A percentile compares a stretch with the other conserved stretches of the same genome.
Evolutionary conservation across 2,888 invertebrate genomes (phyloP).

Genomic region (Cosmorhoe ocellata): DNA sequence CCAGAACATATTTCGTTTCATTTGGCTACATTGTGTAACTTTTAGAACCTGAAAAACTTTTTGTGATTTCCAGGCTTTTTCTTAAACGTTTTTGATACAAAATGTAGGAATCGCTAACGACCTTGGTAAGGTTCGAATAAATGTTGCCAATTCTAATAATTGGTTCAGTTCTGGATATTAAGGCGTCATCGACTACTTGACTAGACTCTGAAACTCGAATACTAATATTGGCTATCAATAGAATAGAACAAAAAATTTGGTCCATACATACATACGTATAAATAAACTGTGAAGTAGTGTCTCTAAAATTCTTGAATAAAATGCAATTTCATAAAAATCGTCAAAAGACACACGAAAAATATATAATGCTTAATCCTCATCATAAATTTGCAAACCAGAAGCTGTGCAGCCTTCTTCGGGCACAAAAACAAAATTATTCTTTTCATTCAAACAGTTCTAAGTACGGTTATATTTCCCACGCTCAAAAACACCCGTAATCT

Average conservation of each 20-base stretch:
- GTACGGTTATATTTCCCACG: constrained; percentile 16
- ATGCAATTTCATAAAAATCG: background rate
- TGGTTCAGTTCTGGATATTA: too few relatives aligned
- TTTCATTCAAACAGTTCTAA: constrained; percentile 16
- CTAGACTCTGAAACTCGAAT: too few relatives aligned
- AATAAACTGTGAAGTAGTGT: too few relatives aligned
- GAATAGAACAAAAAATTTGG: too few relatives aligned
- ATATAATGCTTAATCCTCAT: constrained; percentile 3
- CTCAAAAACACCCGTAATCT: constrained; percentile 18
- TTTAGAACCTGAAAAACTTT: constrained; percentile 9
- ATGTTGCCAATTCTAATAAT: too few relatives aligned
- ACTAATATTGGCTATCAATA: too few relatives aligned
- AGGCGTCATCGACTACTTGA: too few relatives aligned
- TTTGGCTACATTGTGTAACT: constrained; percentile 18
- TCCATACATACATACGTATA: too few relatives aligned
- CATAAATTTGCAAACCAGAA: constrained; percentile 1
- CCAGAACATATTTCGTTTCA: constrained; percentile 10
- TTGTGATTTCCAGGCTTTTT: too few relatives aligned
- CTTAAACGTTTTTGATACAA: too few relatives aligned
- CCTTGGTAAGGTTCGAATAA: too few relatives aligned
- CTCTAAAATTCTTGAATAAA: background rate
- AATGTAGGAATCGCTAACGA: too few relatives aligned
- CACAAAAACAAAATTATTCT: constrained; percentile 14
- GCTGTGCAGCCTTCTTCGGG: background rate
- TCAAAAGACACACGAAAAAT: background rate